phyloP scores from a whole-genome alignment of 2,888 invertebrate genomes.

The Eurois occulta region DNA sequence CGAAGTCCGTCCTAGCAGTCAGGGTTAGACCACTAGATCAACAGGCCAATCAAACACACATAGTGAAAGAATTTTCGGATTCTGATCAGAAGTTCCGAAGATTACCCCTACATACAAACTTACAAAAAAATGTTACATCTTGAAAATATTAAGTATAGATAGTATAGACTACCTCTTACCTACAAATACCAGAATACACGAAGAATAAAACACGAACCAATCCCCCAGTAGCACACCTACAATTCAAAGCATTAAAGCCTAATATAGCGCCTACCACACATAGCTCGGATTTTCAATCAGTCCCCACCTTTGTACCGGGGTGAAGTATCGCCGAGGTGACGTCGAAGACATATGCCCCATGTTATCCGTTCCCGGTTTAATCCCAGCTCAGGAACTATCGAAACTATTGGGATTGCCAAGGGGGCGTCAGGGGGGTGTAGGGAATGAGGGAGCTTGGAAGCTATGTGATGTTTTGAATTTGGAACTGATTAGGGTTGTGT shows the following conservation, averaged over 20 bases:
- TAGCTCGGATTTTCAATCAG: constrained; percentile 74
- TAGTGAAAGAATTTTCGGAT: no score
- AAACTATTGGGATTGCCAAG: constrained; percentile 69
- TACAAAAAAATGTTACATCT: neutral
- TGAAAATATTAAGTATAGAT: neutral
- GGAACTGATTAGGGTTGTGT: constrained; percentile 34
- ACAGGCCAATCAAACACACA: no score
- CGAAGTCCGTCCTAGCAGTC: no score
- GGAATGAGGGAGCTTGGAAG: constrained; percentile 28
- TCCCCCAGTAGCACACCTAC: neutral
- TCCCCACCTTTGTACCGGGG: constrained; percentile 71
- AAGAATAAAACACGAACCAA: constrained; percentile 8
- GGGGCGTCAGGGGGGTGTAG: constrained; percentile 34
- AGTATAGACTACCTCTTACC: neutral
- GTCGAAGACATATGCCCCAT: constrained; percentile 73
- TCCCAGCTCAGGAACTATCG: constrained; percentile 71
- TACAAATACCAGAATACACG: neutral
- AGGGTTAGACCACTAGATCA: no score
- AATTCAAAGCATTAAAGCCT: constrained; percentile 62
- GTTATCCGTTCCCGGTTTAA: constrained; percentile 76
- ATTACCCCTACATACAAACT: neutral
- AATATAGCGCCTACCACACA: constrained; percentile 63
- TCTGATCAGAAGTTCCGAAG: no score
- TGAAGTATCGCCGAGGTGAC: constrained; percentile 70
- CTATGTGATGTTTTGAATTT: constrained; percentile 53